Evolutionary conservation across 2,797 vertebrate species (phyloP).

Genomic region (Orientallactaga sibirica): DNA sequence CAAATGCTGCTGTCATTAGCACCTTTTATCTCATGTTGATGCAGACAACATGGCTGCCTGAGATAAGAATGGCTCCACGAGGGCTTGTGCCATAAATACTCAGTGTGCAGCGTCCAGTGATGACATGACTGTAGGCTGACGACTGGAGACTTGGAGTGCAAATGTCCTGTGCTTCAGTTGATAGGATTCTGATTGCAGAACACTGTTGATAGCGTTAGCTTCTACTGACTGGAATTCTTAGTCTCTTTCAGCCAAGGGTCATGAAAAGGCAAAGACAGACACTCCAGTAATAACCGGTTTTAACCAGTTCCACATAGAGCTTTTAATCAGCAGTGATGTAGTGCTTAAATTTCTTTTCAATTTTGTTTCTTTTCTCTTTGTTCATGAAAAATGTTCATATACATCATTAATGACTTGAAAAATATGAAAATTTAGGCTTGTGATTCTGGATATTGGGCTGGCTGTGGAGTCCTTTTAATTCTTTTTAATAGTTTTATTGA

Average conservation of each 20-base stretch:
- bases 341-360: conserved; percentile 19
- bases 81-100: conserved; percentile 51
- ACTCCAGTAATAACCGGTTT: not conserved
- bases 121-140: not conserved
- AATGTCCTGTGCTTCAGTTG: not conserved
- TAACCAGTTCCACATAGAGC: conserved; percentile 14
- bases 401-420: conserved; percentile 39
- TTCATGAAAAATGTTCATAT: conserved; percentile 42
- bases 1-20: not conserved
- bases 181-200: not conserved
- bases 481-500: conserved; percentile 29
- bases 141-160: not conserved
- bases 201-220: not conserved
- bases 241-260: not conserved
- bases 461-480: conserved; percentile 17
- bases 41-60: conserved; percentile 51
- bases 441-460: conserved; percentile 17
- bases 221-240: conserved; percentile 11
- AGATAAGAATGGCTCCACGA: conserved; percentile 62
- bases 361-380: conserved; percentile 35
- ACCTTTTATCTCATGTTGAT: conserved; percentile 52
- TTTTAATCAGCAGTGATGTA: not conserved
- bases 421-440: not conserved
- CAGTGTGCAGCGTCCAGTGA: not conserved
- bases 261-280: conserved; percentile 34